These are phyloP conservation scores for Tipula lateralis DNA, from an alignment of 2,888 invertebrate genomes.

Conservation along the genomic window DNA sequence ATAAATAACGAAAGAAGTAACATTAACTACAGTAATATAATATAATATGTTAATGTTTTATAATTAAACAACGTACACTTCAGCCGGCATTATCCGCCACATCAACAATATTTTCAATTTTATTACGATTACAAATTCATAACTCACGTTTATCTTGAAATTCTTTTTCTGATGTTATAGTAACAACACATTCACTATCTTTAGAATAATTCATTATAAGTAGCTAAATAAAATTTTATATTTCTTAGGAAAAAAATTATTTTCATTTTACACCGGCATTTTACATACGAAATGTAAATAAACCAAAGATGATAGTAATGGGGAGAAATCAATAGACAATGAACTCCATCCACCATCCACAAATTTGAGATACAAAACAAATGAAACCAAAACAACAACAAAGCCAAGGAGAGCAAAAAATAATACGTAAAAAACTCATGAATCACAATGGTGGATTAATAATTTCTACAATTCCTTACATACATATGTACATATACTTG, in stretches of 20 bases:
- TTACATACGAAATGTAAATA: not conserved
- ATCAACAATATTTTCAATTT: not conserved
- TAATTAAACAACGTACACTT: too few relatives aligned
- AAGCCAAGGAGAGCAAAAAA: not conserved
- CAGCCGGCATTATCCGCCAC: slow-evolving; percentile 7
- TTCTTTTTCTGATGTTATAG: not conserved
- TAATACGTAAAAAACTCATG: not conserved
- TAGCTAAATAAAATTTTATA: not conserved
- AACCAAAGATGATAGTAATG: not conserved
- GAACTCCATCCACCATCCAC: not conserved
- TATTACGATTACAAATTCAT: not conserved
- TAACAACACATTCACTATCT: not conserved
- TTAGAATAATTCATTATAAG: not conserved
- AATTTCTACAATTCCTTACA: not conserved
- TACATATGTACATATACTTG: too few relatives aligned
- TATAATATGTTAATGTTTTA: too few relatives aligned
- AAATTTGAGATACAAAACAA: not conserved
- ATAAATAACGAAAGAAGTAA: not conserved
- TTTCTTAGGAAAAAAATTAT: not conserved
- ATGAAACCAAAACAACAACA: not conserved
- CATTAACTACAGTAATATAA: not conserved
- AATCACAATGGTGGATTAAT: not conserved
- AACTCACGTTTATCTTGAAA: not conserved
- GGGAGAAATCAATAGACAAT: not conserved
- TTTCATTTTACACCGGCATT: not conserved